phyloP scores from a whole-genome alignment of 2,797 vertebrate genomes.

The Malacoraja senta region DNA sequence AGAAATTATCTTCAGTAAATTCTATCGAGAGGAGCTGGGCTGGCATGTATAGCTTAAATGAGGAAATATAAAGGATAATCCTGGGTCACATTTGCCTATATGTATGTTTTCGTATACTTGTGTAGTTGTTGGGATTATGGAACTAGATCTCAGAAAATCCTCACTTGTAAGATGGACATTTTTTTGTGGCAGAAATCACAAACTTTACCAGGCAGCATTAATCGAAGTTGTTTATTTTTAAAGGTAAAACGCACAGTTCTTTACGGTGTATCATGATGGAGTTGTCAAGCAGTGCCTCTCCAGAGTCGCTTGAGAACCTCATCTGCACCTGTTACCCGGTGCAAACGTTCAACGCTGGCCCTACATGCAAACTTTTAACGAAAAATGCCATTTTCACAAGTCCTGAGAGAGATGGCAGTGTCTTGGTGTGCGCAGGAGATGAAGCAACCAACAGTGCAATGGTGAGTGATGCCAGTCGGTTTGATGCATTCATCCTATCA shows the following conservation, averaged over 20 bases:
- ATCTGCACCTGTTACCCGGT: conserved; percentile 71
- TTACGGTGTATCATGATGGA: conserved; percentile 83
- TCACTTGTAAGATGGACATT: background rate
- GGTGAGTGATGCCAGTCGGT: conserved; percentile 55
- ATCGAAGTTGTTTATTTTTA: conserved; percentile 16
- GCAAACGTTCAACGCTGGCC: conserved; percentile 79
- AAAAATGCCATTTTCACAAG: conserved; percentile 84
- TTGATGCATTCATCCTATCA: background rate
- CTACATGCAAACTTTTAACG: conserved; percentile 83
- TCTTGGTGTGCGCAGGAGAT: conserved; percentile 85
- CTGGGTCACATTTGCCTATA: background rate
- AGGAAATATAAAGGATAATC: background rate
- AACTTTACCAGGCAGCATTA: background rate
- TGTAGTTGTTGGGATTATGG: background rate
- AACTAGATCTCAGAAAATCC: background rate
- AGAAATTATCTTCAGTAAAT: background rate
- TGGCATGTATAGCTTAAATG: background rate
- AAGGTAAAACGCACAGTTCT: conserved; percentile 72
- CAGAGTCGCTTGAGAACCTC: conserved; percentile 57
- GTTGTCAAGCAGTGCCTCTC: conserved; percentile 62
- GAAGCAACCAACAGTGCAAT: conserved; percentile 82
- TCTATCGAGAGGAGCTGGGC: background rate
- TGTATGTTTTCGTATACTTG: background rate
- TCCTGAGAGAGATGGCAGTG: conserved; percentile 60
- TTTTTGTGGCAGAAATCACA: background rate